Evolutionary conservation across 2,888 invertebrate species (phyloP).

Genomic region (Biston betularia): DNA sequence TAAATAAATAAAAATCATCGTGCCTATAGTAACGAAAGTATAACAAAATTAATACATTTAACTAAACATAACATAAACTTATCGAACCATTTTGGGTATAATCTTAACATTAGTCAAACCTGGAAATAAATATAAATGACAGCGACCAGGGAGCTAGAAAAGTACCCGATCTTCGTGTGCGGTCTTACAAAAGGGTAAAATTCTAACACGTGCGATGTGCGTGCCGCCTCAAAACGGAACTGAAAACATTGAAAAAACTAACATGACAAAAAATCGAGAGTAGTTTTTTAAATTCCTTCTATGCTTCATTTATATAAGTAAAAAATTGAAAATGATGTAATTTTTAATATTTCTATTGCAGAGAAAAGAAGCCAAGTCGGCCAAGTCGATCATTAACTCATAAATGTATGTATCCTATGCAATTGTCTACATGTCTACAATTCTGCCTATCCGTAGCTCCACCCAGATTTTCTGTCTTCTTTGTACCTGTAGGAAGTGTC

Average conservation of each 20-base stretch:
- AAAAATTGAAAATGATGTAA: too few relatives aligned
- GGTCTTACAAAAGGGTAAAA: constrained; percentile 18
- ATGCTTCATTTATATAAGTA: too few relatives aligned
- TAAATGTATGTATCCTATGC: neutral
- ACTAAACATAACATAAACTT: too few relatives aligned
- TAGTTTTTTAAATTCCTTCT: neutral
- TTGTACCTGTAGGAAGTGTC: neutral
- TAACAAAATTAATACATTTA: too few relatives aligned
- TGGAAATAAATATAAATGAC: neutral
- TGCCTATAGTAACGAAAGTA: too few relatives aligned
- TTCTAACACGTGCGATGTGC: constrained; percentile 8
- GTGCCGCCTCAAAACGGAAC: constrained; percentile 12
- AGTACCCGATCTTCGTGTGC: constrained; percentile 18
- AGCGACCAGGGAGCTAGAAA: neutral
- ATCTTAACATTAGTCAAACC: neutral
- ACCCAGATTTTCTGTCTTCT: neutral
- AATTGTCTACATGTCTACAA: neutral
- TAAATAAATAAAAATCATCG: too few relatives aligned
- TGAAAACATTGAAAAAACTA: constrained; percentile 10
- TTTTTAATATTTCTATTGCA: too few relatives aligned
- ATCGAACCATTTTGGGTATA: too few relatives aligned
- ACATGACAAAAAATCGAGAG: neutral
- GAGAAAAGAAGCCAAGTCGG: too few relatives aligned
- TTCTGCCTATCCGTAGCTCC: neutral
- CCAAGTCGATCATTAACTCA: too few relatives aligned